Evolutionary conservation across 1,140 invertebrate genomes (phyloP).

Genomic region (Lordiphosa mommai): DNA sequence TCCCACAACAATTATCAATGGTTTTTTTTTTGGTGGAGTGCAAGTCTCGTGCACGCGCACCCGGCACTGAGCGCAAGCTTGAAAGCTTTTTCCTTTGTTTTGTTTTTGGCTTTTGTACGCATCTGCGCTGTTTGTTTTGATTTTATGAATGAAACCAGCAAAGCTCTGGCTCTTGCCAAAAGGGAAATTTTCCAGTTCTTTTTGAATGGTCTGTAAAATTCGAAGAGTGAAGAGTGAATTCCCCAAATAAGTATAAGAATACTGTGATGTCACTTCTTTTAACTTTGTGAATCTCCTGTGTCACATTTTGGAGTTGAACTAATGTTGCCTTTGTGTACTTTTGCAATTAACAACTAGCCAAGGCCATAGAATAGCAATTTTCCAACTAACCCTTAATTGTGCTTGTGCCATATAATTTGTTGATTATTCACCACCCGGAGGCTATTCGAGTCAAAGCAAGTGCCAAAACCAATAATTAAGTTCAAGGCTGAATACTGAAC

Average conservation of each 20-base stretch:
- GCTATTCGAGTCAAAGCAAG: slow-evolving; percentile 1
- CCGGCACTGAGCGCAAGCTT: background rate
- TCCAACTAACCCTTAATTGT: slow-evolving; percentile 9
- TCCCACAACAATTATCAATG: slow-evolving; percentile 52
- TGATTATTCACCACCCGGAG: background rate
- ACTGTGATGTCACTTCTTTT: background rate
- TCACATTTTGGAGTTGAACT: background rate
- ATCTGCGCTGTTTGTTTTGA: slow-evolving; percentile 41
- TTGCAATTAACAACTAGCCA: slow-evolving; percentile 7
- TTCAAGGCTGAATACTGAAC: slow-evolving; percentile 28
- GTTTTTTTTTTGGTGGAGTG: slow-evolving; percentile 19
- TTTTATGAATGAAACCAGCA: slow-evolving; percentile 61
- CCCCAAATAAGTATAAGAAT: background rate
- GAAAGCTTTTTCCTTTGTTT: slow-evolving; percentile 35
- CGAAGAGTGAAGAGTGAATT: slow-evolving; percentile 3
- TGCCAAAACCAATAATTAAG: slow-evolving; percentile 34
- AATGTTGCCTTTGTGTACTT: slow-evolving; percentile 2
- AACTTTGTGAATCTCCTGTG: background rate
- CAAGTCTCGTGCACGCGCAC: slow-evolving; percentile 25
- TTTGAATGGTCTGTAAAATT: background rate
- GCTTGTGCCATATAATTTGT: background rate
- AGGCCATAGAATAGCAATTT: background rate
- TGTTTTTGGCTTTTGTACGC: slow-evolving; percentile 33
- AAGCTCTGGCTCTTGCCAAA: slow-evolving; percentile 12
- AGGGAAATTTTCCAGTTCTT: slow-evolving; percentile 7